These are phyloP conservation scores for Cacatua alba DNA, from an alignment of 2,113 vertebrate species.

Conservation along the genomic window DNA sequence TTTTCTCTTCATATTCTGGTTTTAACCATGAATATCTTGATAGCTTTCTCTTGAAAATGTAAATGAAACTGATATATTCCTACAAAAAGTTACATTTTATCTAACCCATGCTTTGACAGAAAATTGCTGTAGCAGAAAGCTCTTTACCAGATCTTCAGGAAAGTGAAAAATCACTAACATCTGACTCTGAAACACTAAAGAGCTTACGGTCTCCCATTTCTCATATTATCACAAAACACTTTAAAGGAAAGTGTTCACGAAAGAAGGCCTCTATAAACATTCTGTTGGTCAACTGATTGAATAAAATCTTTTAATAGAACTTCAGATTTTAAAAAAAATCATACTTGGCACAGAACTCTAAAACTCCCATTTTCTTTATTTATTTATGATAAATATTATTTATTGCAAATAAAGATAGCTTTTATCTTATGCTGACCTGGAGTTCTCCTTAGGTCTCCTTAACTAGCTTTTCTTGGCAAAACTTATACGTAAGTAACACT, in stretches of 20 bases:
- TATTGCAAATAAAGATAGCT: not conserved
- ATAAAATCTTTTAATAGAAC: not conserved
- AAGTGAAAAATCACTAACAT: not conserved
- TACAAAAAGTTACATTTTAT: not conserved
- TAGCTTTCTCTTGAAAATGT: not conserved
- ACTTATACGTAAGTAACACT: rapidly evolving
- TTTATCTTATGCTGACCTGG: not conserved
- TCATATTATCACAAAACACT: not conserved
- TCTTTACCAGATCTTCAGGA: not conserved
- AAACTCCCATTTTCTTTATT: not conserved
- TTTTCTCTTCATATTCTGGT: not conserved
- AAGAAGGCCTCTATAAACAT: not conserved
- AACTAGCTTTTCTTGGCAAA: not conserved
- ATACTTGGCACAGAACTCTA: not conserved
- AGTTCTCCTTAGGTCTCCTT: not conserved
- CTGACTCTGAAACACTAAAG: not conserved
- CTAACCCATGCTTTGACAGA: not conserved
- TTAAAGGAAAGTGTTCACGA: not conserved
- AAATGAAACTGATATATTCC: not conserved
- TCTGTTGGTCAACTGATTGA: not conserved
- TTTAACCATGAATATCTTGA: not conserved
- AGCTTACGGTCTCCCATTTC: not conserved
- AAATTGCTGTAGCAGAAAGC: not conserved
- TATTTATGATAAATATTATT: not conserved
- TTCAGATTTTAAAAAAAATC: not conserved